phyloP scores from a whole-genome alignment of 2,113 vertebrate species.

The Takifugu flavidus region DNA sequence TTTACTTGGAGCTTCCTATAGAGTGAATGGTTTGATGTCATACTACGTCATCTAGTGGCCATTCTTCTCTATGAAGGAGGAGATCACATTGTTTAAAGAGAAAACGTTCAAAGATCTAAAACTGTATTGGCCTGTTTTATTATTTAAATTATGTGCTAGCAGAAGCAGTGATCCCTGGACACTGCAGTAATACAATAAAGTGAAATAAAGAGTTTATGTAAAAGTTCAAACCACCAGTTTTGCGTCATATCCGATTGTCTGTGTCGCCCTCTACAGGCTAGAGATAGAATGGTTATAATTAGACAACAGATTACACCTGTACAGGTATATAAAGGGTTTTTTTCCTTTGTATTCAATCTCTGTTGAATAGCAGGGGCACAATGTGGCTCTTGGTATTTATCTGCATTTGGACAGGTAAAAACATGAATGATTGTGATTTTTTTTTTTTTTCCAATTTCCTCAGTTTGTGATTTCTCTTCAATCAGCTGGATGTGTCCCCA shows the following conservation, averaged over 20 bases:
- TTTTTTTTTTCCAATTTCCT: background rate
- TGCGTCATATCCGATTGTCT: background rate
- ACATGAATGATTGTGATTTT: background rate
- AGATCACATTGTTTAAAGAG: too few species aligned
- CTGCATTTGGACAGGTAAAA: conserved; percentile 27
- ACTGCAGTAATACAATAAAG: too few species aligned
- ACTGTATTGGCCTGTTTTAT: too few species aligned
- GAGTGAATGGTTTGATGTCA: too few species aligned
- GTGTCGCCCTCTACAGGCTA: background rate
- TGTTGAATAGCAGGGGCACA: fast-evolving
- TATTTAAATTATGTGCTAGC: too few species aligned
- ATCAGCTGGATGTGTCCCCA: conserved; percentile 12
- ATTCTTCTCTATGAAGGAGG: too few species aligned
- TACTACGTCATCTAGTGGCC: too few species aligned
- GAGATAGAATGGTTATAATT: background rate
- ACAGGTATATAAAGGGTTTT: background rate
- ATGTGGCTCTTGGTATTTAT: conserved; percentile 16
- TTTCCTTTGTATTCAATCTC: background rate
- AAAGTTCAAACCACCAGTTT: too few species aligned
- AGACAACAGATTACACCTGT: conserved; percentile 29
- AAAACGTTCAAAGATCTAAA: too few species aligned
- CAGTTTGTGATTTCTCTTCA: background rate
- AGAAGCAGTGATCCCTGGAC: too few species aligned
- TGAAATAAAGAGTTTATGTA: too few species aligned
- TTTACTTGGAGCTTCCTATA: too few species aligned